Evolutionary conservation across 2,113 vertebrate genomes (phyloP), one percentile per base, ranked within the genome.

Genomic region (Rana temporaria): DNA sequence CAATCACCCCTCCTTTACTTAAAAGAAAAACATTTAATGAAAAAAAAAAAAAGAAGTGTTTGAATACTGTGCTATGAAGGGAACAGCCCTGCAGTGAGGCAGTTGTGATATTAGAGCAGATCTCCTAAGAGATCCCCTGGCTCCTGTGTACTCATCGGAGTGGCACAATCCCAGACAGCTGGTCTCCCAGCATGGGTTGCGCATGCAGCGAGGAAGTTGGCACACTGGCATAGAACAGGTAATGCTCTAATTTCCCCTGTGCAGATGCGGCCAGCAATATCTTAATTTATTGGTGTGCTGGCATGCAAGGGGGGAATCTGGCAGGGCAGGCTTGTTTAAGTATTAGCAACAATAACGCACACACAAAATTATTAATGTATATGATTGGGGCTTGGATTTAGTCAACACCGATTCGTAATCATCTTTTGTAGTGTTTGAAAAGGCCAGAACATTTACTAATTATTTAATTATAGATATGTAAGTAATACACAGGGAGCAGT

Each of bases 201-300:
- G 92, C 93, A 93, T 92, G 93, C 92, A 92, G 92, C 93, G 93
- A 89, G 86, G 92, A 92, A 93, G 92, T 93, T 94, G 92, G 94
- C 93, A 91, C 93, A 87, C 93, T 93, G 93, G 94, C 92, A 90
- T 93, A 93, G 92, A 94, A 93, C 95, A 95, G 94, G 95, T 95
- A 95, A 94, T 91, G 92, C 93, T 94, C 93, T 95, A 93, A 95
- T 95, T 95, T 95, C 95, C 95, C 94, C 92, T 91, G 94, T 94
- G 95, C 94, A 94, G 93, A 94, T 94, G 92, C 92, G 91, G 93
- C 94, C 94, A 95, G 94, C 94, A 95, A 95, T 95, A 95, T 95
- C 95, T 95, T 95, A 94, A 95, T 95, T 95, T 95, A 94, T 95
- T 94, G 94, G 93, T 93, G 94, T 93, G 92, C 94, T 95, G 95